These are phyloP conservation scores for Strigamia crassipes DNA, from an alignment of 2,888 invertebrate species.

Conservation along the genomic window DNA sequence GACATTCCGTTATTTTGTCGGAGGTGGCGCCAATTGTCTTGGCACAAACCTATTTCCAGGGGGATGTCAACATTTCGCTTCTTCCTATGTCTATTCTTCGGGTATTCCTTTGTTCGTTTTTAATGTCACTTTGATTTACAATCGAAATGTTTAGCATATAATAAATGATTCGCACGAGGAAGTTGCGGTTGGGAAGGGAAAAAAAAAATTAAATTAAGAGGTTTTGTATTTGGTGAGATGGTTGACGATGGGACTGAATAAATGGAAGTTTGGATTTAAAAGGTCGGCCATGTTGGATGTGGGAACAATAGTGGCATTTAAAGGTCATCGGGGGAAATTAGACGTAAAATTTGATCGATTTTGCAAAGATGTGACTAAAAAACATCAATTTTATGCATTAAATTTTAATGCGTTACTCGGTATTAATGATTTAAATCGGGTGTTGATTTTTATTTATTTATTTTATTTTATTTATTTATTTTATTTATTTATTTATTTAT, in stretches of 20 bases:
- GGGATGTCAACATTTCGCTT: conserved; percentile 18
- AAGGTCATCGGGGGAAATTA: neutral
- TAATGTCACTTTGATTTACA: conserved; percentile 20
- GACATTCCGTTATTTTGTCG: conserved; percentile 13
- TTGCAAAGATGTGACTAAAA: too few species aligned
- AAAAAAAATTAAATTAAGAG: conserved; percentile 1
- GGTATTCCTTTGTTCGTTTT: neutral
- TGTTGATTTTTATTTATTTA: neutral
- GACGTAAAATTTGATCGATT: too few species aligned
- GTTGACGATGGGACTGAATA: neutral
- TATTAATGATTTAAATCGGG: neutral
- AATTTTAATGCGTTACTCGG: neutral
- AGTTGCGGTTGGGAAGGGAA: neutral
- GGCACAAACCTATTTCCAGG: conserved; percentile 14
- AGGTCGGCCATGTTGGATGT: neutral
- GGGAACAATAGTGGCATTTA: neutral
- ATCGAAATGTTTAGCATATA: conserved; percentile 27
- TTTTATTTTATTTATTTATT: neutral
- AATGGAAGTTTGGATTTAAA: neutral
- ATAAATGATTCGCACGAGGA: conserved; percentile 15
- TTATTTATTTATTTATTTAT: neutral
- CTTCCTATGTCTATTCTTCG: neutral
- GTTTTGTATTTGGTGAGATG: neutral
- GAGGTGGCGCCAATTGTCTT: conserved; percentile 26
- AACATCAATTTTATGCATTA: too few species aligned